Conservation (phyloP, 1,140 invertebrate species). For the Pararge aegeria region DNA sequence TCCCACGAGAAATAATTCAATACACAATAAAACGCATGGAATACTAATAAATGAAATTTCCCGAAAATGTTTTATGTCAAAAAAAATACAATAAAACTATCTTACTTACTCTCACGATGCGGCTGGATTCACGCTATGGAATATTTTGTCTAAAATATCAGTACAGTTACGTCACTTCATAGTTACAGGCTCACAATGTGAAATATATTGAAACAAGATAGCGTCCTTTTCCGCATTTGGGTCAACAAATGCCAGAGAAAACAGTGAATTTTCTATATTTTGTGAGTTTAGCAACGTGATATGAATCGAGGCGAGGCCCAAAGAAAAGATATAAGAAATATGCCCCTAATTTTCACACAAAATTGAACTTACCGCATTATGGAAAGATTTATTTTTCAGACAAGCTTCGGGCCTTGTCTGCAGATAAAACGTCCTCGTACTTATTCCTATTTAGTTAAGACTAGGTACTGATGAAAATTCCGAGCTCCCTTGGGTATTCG, state of each 20-base stretch:
- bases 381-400: constrained; percentile 60
- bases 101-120: neutral
- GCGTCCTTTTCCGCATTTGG: constrained; percentile 31
- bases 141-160: constrained; percentile 5
- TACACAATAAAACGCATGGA: constrained; percentile 35
- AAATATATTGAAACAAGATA: constrained; percentile 31
- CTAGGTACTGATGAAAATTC: constrained; percentile 52
- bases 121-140: neutral
- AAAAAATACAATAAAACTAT: neutral
- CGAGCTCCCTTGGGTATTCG: constrained; percentile 39
- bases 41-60: constrained; percentile 43
- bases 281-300: constrained; percentile 47
- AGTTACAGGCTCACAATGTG: constrained; percentile 23
- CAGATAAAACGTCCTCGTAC: constrained; percentile 8
- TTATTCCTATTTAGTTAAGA: constrained; percentile 18
- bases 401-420: constrained; percentile 46
- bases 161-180: constrained; percentile 5
- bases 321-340: constrained; percentile 45
- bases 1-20: constrained; percentile 55
- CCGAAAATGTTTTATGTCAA: constrained; percentile 12
- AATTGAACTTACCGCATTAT: constrained; percentile 61
- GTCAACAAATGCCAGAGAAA: constrained; percentile 33
- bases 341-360: constrained; percentile 63
- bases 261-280: constrained; percentile 33
- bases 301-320: constrained; percentile 42